Evolutionary conservation across 2,113 vertebrate genomes (phyloP).

Genomic region (Labrus mixtus): DNA sequence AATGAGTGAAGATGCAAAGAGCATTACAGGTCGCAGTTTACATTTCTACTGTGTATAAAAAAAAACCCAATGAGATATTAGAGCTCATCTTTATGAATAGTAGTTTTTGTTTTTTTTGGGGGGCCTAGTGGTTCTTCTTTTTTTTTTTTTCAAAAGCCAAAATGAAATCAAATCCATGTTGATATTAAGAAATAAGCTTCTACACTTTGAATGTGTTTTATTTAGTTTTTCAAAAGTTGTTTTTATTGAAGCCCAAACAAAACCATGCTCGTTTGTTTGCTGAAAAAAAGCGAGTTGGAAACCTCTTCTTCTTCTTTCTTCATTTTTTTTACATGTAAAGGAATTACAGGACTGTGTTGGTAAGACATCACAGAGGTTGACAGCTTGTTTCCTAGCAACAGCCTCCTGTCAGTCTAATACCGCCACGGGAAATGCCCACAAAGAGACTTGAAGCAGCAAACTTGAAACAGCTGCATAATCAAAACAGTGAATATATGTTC

Average conservation of each 20-base stretch:
- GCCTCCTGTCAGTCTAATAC: conserved; percentile 15
- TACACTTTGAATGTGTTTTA: too few relatives aligned
- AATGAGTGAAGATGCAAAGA: not conserved
- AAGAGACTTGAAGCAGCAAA: conserved; percentile 9
- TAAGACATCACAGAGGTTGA: not conserved
- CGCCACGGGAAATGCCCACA: conserved; percentile 19
- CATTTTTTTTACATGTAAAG: conserved; percentile 11
- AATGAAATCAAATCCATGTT: too few relatives aligned
- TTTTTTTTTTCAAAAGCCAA: too few relatives aligned
- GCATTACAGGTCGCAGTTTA: not conserved
- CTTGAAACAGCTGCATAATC: not conserved
- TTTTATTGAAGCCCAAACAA: too few relatives aligned
- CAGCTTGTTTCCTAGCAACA: conserved; percentile 4
- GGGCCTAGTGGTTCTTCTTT: too few relatives aligned
- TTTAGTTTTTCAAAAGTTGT: too few relatives aligned
- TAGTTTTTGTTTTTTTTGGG: too few relatives aligned
- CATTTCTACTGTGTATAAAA: too few relatives aligned
- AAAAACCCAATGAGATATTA: too few relatives aligned
- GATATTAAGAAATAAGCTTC: too few relatives aligned
- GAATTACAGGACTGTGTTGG: not conserved
- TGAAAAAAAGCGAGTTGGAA: not conserved
- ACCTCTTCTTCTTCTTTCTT: not conserved
- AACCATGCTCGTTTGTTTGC: too few relatives aligned
- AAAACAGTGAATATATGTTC: not conserved
- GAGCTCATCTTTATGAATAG: too few relatives aligned